These are phyloP conservation scores for Malurus cyaneus DNA, from an alignment of 2,113 vertebrate genomes.

Conservation along the genomic window DNA sequence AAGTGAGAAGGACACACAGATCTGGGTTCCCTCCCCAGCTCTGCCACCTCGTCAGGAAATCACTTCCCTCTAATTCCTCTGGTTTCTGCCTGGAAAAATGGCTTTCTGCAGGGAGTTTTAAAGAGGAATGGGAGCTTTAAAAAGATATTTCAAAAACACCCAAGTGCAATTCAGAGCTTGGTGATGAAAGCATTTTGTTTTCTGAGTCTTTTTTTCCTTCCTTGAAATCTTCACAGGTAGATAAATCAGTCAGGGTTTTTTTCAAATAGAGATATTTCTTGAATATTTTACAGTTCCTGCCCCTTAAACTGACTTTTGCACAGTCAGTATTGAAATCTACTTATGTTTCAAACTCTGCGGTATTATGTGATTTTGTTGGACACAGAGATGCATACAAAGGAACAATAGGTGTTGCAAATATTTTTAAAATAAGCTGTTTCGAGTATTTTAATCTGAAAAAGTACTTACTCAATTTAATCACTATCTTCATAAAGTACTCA, in stretches of 20 bases:
- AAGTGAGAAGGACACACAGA: constrained; percentile 39
- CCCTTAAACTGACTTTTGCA: neutral
- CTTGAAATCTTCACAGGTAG: neutral
- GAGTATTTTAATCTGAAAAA: constrained; percentile 52
- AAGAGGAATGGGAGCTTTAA: neutral
- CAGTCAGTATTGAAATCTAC: constrained; percentile 25
- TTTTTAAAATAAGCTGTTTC: constrained; percentile 12
- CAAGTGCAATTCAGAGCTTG: neutral
- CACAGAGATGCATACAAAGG: constrained; percentile 22
- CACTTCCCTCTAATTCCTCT: neutral
- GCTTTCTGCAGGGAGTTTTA: neutral
- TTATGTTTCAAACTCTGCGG: constrained; percentile 25
- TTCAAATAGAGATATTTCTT: constrained; percentile 3
- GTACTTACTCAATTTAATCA: constrained; percentile 39
- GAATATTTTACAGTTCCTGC: neutral
- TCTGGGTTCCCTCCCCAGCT: neutral
- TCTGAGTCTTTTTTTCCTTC: neutral
- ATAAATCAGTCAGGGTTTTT: neutral
- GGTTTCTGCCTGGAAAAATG: neutral
- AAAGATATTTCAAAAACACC: neutral
- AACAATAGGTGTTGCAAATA: constrained; percentile 29
- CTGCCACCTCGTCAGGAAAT: neutral
- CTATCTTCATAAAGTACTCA: neutral
- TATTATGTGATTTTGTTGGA: constrained; percentile 47
- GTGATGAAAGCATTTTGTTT: neutral